Base-by-base conservation (phyloP, 2,888 invertebrate genomes). In the Rhyacophila evoluta region DNA sequence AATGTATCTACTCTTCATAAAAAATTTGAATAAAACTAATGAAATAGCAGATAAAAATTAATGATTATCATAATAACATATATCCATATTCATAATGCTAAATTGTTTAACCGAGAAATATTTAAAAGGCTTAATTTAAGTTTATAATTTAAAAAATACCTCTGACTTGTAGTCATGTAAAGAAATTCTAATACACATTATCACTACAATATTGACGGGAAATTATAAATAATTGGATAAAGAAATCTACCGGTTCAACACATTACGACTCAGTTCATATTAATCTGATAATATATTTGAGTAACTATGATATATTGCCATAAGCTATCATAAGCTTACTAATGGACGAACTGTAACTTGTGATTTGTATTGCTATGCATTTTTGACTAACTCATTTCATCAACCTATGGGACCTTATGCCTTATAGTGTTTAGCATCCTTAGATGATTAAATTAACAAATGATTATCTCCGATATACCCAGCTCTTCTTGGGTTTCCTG, bases 141-240 rank as follows among this genome's bases (percentile, higher is more conserved):
- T 55, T 55, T 19, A 8, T 19, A 25, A 25, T 19, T 55, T 15
- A 55, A 55, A 19, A 55, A 55, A 55, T 55, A 19, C 19, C 15
- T 55, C 19, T 10, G 12, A 4, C 25, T 33, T 55, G 55, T 55
- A 19, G 55, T 19, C 55, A 55, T 2, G 25, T 55, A 55, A 19
- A 55, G 55, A 55, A 55, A 55, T 55, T 25, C 55, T 55, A 55
- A 19, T 55, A 25, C 55, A 55, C 19, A 55, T 55, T 55, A 55
- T 10, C 8, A 55, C 55, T 55, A 55, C 5, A 55, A 55, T 55
- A 25, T 55, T 55, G 55, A 55, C 55, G 25, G 25, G 55, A 55
- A 55, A 55, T 25, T 55, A 55, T 55, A 55, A 55, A 19, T 55
- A 55, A 15, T 25, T 55, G 25, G 19, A 12, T 55, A 3, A 55